Conservation (phyloP, 2,797 vertebrate species). For the Microctenopoma stevenorrisi region DNA sequence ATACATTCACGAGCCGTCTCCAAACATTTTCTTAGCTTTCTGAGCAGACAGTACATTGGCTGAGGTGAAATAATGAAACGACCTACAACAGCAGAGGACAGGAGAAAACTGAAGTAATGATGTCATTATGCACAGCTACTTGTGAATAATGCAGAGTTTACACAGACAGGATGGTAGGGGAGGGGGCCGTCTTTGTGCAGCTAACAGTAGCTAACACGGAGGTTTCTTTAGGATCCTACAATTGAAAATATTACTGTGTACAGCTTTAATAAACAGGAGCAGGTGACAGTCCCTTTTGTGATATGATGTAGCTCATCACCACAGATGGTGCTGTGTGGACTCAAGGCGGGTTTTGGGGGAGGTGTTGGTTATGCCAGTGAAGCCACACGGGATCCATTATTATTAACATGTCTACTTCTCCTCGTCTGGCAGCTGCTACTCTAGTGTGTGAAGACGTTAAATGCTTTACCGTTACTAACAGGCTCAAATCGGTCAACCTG, state of each 20-base stretch:
- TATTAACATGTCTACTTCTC: conserved; percentile 48
- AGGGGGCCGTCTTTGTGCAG: conserved; percentile 46
- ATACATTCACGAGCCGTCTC: not conserved
- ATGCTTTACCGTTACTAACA: conserved; percentile 12
- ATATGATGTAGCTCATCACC: conserved; percentile 26
- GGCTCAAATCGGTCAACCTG: not conserved
- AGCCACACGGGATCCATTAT: conserved; percentile 61
- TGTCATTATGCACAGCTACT: conserved; percentile 54
- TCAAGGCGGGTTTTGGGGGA: conserved; percentile 17
- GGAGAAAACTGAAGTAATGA: conserved; percentile 51
- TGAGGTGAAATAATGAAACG: conserved; percentile 9
- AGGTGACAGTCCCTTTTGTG: conserved; percentile 29
- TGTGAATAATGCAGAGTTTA: conserved; percentile 68
- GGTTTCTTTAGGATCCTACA: not conserved
- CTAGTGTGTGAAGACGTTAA: conserved; percentile 24
- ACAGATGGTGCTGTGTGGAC: conserved; percentile 67
- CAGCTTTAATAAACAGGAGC: conserved; percentile 5
- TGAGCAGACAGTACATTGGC: not conserved
- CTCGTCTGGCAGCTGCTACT: conserved; percentile 59
- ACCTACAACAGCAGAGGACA: conserved; percentile 33
- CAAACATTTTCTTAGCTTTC: not conserved
- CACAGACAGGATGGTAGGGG: conserved; percentile 15
- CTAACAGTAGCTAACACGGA: not conserved
- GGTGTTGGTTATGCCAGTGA: conserved; percentile 22
- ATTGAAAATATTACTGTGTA: not conserved